Base-by-base conservation (phyloP, 1,140 invertebrate genomes). In the Scaptomyza montana region DNA sequence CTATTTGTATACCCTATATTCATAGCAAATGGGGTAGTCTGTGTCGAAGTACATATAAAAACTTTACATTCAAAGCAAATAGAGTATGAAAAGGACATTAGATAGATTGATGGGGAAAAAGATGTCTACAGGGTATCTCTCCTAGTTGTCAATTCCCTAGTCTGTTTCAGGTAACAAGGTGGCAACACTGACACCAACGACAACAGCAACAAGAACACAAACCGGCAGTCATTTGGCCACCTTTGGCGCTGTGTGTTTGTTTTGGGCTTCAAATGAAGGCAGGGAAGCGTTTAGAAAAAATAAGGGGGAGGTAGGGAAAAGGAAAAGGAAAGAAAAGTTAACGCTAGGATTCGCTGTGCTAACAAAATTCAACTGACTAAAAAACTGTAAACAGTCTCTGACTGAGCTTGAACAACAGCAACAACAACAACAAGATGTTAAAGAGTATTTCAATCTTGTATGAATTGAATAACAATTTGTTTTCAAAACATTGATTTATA, bases 161-260 rank as follows among this genome's bases (percentile, higher is more conserved):
- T 77, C 64, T 67, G 69, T 13, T 13, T 63, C 46, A 21, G 8
- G 69, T 72, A 68, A 77, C 84, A 87, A 87, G 82, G 84, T 87
- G 82, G 84, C 84, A 87, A 79, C 84, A 87, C 78, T 77, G 78
- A 82, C 84, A 87, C 82, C 64, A 67, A 19, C 66, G 33, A 51
- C 61, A 47, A 54, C 63, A 46, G 65, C 64, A 77, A 61, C 63
- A 73, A 61, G 19, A 41, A 49, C 62, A 80, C 54, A 68, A 61
- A 80, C 70, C 81, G 72, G 78, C 82, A 87, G 82, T 87, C 87
- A 87, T 87, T 87, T 87, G 82, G 82, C 56, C 82, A 82, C 78
- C 75, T 87, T 89, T 76, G 73, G 56, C 33, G 79, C 74, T 69
- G 56, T 82, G 84, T 87, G 84, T 72, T 89, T 77, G 56, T 53